Conservation (phyloP, 2,113 vertebrate species). For the Oncorhynchus masou region DNA sequence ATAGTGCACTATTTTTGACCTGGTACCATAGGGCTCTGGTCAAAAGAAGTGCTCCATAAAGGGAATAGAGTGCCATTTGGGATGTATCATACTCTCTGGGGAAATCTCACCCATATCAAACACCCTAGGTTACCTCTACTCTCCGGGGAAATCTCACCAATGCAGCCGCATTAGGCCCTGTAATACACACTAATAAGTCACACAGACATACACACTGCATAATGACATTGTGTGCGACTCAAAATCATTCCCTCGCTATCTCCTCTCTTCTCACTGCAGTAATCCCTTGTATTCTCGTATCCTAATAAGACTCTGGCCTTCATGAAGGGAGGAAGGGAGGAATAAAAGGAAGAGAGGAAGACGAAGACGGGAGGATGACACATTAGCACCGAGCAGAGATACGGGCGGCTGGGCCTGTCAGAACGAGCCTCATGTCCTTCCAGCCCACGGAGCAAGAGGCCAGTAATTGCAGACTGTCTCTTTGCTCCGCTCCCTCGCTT, state of each 20-base stretch:
- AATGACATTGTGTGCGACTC: constrained; percentile 41
- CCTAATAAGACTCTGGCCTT: constrained; percentile 46
- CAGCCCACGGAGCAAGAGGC: constrained; percentile 43
- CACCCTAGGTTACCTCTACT: neutral
- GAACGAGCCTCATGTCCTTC: constrained; percentile 58
- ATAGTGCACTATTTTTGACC: too few relatives aligned
- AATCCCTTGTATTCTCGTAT: constrained; percentile 53
- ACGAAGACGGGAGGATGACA: constrained; percentile 19
- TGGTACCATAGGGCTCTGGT: too few relatives aligned
- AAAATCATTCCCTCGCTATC: constrained; percentile 41
- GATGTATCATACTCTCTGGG: constrained; percentile 27
- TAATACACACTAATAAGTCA: constrained; percentile 33
- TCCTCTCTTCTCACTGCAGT: constrained; percentile 38
- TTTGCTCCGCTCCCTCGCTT: constrained; percentile 22
- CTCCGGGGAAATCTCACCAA: constrained; percentile 31
- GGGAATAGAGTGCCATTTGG: too few relatives aligned
- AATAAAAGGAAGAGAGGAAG: constrained; percentile 21
- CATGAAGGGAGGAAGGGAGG: constrained; percentile 21
- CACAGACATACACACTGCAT: constrained; percentile 42
- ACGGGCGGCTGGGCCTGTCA: constrained; percentile 48
- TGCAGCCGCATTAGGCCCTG: neutral
- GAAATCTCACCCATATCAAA: constrained; percentile 4
- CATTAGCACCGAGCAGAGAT: constrained; percentile 40
- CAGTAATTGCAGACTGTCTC: constrained; percentile 47
- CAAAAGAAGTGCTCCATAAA: too few relatives aligned